These are phyloP conservation scores for Raja brachyura DNA, from an alignment of 2,113 vertebrate species.

Conservation along the genomic window DNA sequence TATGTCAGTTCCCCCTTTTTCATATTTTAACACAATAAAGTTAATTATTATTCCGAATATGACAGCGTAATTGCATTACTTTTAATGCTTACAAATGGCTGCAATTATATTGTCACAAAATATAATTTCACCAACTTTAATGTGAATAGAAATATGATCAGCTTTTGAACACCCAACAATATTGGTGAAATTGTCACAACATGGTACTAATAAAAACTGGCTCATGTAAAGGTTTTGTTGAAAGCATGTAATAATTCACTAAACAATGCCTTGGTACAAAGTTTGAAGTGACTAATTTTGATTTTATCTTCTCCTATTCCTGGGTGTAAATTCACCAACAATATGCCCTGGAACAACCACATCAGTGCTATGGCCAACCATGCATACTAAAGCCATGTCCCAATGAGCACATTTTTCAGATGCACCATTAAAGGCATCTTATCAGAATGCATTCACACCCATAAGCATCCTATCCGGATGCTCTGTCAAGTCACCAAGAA, in stretches of 20 bases:
- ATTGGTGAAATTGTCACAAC: slow-evolving; percentile 25
- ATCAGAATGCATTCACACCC: no score
- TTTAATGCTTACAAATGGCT: slow-evolving; percentile 30
- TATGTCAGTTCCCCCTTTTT: slow-evolving; percentile 25
- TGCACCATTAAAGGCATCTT: no score
- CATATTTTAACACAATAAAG: slow-evolving; percentile 36
- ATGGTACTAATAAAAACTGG: not conserved
- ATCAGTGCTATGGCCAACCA: no score
- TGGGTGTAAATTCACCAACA: no score
- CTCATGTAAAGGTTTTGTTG: not conserved
- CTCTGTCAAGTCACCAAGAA: no score
- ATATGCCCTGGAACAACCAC: no score
- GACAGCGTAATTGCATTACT: slow-evolving; percentile 35
- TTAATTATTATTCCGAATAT: slow-evolving; percentile 34
- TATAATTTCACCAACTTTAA: slow-evolving; percentile 27
- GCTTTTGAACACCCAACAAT: slow-evolving; percentile 30
- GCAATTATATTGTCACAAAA: slow-evolving; percentile 35
- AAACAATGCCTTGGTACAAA: not conserved
- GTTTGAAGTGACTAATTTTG: not conserved
- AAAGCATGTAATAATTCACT: not conserved
- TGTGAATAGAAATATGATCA: slow-evolving; percentile 25
- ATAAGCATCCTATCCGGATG: no score
- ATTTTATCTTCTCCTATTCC: no score
- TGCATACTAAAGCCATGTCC: no score
- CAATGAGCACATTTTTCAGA: no score